These are phyloP conservation scores for Conger conger DNA, from an alignment of 2,113 vertebrate species.

Conservation along the genomic window DNA sequence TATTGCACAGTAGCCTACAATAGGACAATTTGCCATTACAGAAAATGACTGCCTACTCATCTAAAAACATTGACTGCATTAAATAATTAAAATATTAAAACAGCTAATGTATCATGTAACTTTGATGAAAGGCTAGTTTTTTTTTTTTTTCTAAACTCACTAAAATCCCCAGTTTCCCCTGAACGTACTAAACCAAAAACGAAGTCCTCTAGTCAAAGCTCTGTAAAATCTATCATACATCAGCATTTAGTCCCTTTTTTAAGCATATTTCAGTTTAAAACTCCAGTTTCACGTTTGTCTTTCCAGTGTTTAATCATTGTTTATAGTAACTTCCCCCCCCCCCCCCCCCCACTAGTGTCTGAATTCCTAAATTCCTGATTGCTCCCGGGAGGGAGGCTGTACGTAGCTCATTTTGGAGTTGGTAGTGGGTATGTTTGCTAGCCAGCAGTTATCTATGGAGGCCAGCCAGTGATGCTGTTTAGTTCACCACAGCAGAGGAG, in stretches of 20 bases:
- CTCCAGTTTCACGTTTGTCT: not conserved
- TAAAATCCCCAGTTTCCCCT: not conserved
- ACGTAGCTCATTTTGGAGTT: not conserved
- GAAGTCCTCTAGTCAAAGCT: not conserved
- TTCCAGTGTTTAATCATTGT: not conserved
- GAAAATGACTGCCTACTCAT: not conserved
- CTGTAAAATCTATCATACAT: not conserved
- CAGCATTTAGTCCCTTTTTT: not conserved
- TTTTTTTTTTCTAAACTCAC: not conserved
- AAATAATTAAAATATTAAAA: not conserved
- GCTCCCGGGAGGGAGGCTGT: not conserved
- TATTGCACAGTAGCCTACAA: not conserved
- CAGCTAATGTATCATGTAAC: not conserved
- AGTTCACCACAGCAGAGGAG: constrained; percentile 80
- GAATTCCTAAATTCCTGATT: not conserved
- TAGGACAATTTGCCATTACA: not conserved
- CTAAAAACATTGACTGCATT: not conserved
- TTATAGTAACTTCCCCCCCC: not conserved
- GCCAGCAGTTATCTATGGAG: not conserved
- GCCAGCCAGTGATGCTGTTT: constrained; percentile 16
- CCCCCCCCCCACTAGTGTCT: too few relatives aligned
- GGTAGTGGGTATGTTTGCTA: not conserved
- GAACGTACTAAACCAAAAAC: not conserved
- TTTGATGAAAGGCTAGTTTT: not conserved
- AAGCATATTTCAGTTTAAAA: not conserved